These are phyloP conservation scores for Papilio glaucus DNA, from an alignment of 1,140 invertebrate species.

Conservation along the genomic window DNA sequence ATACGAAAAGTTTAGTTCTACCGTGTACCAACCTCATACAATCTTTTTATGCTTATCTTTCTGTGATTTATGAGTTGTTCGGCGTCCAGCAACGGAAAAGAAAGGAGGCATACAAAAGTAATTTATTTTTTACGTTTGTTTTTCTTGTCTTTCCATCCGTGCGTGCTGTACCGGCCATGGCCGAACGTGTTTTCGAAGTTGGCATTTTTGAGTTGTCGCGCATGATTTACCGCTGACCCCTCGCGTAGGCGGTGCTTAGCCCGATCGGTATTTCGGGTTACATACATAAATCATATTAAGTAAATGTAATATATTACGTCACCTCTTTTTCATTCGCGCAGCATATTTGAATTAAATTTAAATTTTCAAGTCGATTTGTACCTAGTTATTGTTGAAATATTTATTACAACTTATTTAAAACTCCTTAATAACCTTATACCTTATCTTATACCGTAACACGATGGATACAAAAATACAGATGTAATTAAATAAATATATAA, in stretches of 20 bases:
- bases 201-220: constrained; percentile 82
- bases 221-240: constrained; percentile 77
- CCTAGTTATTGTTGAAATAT: background rate
- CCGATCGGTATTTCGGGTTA: constrained; percentile 75
- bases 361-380: constrained; percentile 1
- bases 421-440: too few species aligned
- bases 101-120: constrained; percentile 83
- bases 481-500: too few species aligned
- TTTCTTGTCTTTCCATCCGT: constrained; percentile 78
- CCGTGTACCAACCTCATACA: constrained; percentile 81
- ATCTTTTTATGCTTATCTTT: constrained; percentile 84
- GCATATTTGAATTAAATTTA: constrained; percentile 23
- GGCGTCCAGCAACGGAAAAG: constrained; percentile 81
- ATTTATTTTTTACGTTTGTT: constrained; percentile 83
- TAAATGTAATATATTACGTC: constrained; percentile 59
- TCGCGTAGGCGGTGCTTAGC: constrained; percentile 79
- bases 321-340: constrained; percentile 67
- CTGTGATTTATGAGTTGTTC: constrained; percentile 81
- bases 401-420: too few species aligned
- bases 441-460: too few species aligned
- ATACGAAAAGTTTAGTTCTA: constrained; percentile 82
- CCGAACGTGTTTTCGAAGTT: constrained; percentile 81
- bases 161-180: constrained; percentile 74
- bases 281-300: constrained; percentile 71
- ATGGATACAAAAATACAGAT: too few species aligned